These are phyloP conservation scores for Seladonia tumulorum DNA, from an alignment of 2,888 invertebrate species.

Conservation along the genomic window DNA sequence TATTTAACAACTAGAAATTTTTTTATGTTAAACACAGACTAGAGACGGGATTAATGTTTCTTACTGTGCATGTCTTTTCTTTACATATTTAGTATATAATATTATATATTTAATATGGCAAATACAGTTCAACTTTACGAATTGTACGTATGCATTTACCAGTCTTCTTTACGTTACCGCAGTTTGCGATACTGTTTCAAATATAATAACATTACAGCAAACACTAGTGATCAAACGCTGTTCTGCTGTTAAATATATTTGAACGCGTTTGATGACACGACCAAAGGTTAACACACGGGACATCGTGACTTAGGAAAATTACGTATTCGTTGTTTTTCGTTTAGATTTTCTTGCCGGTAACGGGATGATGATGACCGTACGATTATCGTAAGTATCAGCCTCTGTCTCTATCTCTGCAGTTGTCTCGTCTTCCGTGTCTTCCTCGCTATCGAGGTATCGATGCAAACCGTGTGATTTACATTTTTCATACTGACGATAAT, in stretches of 20 bases:
- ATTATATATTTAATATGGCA: too few relatives aligned
- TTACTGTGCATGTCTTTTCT: too few relatives aligned
- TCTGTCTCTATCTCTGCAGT: conserved; percentile 48
- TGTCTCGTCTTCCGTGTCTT: conserved; percentile 42
- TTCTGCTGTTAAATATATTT: conserved; percentile 12
- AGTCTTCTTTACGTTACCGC: too few relatives aligned
- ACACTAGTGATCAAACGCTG: neutral
- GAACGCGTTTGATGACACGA: conserved; percentile 21
- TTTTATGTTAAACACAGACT: too few relatives aligned
- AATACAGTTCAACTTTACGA: neutral
- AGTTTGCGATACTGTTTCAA: neutral
- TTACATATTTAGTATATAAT: too few relatives aligned
- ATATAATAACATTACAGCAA: neutral
- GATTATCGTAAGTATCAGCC: conserved; percentile 70
- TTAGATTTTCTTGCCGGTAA: conserved; percentile 71
- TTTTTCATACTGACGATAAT: conserved; percentile 54
- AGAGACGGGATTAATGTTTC: too few relatives aligned
- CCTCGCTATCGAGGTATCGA: conserved; percentile 57
- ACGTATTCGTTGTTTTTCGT: conserved; percentile 70
- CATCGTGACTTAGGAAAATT: conserved; percentile 70
- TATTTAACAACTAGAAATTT: too few relatives aligned
- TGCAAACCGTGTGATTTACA: conserved; percentile 62
- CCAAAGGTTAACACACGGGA: conserved; percentile 46
- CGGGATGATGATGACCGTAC: conserved; percentile 72
- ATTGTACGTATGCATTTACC: neutral